phyloP scores from a whole-genome alignment of 2,113 vertebrate genomes.

The Phrynosoma blainvillii region DNA sequence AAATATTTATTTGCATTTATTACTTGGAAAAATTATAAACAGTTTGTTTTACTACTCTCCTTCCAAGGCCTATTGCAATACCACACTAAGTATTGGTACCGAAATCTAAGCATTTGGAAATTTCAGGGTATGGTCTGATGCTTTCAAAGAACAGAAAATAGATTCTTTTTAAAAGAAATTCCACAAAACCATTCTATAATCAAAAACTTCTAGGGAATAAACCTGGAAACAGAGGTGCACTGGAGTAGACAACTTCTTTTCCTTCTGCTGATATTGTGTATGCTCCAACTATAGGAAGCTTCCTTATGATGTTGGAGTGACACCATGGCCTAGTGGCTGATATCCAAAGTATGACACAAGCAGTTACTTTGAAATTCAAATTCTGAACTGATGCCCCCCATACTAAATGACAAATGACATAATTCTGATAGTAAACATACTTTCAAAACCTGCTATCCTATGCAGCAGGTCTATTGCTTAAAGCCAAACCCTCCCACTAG shows the following conservation, averaged over 20 bases:
- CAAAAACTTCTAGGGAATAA: not conserved
- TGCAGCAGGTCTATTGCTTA: not conserved
- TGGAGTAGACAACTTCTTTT: not conserved
- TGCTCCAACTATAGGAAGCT: not conserved
- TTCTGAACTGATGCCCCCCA: not conserved
- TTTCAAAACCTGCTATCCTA: not conserved
- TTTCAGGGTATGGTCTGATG: not conserved
- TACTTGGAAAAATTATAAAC: not conserved
- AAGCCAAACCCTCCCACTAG: not conserved
- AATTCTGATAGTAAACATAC: not conserved
- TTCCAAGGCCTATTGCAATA: not conserved
- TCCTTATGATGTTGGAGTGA: not conserved
- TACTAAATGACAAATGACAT: not conserved
- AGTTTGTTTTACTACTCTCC: slow-evolving; percentile 27
- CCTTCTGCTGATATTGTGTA: not conserved
- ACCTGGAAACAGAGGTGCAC: not conserved
- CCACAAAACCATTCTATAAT: not conserved
- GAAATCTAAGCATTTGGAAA: not conserved
- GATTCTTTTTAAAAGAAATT: slow-evolving; percentile 20
- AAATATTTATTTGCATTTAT: not conserved
- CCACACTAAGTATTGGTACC: not conserved
- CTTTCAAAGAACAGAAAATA: slow-evolving; percentile 3
- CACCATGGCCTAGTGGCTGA: not conserved
- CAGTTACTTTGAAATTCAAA: not conserved
- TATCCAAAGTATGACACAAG: not conserved